Conservation (phyloP, 1,140 invertebrate species). For the Caenorhabditis briggsae region DNA sequence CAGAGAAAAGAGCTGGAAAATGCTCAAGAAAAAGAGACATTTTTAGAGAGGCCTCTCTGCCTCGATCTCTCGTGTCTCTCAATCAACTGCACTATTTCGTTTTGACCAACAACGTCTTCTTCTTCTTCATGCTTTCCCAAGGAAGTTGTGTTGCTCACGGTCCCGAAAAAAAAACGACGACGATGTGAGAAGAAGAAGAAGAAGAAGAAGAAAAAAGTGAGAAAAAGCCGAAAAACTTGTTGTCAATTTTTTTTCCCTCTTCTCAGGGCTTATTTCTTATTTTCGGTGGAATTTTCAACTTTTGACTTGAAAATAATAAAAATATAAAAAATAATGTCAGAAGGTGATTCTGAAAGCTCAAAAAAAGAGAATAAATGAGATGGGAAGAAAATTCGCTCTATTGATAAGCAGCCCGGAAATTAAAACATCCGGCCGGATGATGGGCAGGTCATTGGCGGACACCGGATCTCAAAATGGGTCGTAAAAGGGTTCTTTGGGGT, state of each 20-base stretch:
- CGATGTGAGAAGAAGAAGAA: background rate
- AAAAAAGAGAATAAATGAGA: too few species aligned
- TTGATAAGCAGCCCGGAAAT: too few species aligned
- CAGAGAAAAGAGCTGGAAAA: background rate
- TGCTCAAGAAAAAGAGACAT: conserved; percentile 3
- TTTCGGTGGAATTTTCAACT: too few species aligned
- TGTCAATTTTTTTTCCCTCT: background rate
- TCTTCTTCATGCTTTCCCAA: background rate
- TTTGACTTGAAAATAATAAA: too few species aligned
- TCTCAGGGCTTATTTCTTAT: too few species aligned
- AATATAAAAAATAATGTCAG: too few species aligned
- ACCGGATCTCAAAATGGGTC: too few species aligned
- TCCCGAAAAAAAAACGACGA: background rate
- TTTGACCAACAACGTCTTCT: conserved; percentile 29
- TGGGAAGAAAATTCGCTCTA: too few species aligned
- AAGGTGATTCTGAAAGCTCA: too few species aligned
- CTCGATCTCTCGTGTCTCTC: background rate
- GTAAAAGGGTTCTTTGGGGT: too few species aligned
- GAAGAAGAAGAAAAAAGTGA: background rate
- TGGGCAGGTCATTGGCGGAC: too few species aligned
- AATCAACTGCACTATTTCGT: background rate
- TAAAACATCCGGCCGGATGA: too few species aligned
- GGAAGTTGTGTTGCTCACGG: background rate
- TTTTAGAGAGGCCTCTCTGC: conserved; percentile 30
- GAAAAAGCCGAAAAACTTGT: conserved; percentile 23